Conservation (phyloP, 2,888 invertebrate genomes). For the Morpho deidamia region DNA sequence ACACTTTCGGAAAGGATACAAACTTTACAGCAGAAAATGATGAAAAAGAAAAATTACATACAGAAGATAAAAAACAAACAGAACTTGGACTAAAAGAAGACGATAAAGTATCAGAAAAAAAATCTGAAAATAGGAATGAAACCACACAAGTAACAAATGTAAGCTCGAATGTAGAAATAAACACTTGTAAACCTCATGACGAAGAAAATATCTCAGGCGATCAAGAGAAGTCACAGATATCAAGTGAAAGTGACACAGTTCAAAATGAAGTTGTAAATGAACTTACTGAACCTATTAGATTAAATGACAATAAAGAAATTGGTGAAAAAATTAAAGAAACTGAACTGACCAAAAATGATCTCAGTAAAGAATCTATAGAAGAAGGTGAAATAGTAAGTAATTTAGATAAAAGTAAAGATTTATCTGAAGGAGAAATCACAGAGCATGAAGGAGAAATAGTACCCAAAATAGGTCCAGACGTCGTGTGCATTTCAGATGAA, state of each 20-base stretch:
- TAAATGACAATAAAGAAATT: neutral
- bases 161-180: neutral
- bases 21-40: neutral
- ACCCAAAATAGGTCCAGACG: conserved; percentile 48
- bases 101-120: too few relatives aligned
- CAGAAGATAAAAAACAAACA: neutral
- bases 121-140: too few relatives aligned
- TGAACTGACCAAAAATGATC: neutral
- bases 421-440: conserved; percentile 59
- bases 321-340: neutral
- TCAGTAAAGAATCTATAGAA: conserved; percentile 23
- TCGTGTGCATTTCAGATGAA: conserved; percentile 74
- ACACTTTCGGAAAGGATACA: neutral
- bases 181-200: conserved; percentile 4
- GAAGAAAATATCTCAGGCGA: conserved; percentile 10
- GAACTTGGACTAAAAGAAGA: too few relatives aligned
- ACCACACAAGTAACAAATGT: neutral
- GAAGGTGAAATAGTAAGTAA: conserved; percentile 20
- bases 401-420: conserved; percentile 26
- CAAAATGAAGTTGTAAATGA: neutral
- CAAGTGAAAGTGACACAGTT: neutral
- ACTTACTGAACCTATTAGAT: conserved; percentile 1
- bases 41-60: neutral
- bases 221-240: neutral
- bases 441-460: conserved; percentile 41